Percentiles rank a stretch among this genome's conserved stretches.
Conservation (phyloP, 2,888 invertebrate species). For the Heteromyza rotundicornis region DNA sequence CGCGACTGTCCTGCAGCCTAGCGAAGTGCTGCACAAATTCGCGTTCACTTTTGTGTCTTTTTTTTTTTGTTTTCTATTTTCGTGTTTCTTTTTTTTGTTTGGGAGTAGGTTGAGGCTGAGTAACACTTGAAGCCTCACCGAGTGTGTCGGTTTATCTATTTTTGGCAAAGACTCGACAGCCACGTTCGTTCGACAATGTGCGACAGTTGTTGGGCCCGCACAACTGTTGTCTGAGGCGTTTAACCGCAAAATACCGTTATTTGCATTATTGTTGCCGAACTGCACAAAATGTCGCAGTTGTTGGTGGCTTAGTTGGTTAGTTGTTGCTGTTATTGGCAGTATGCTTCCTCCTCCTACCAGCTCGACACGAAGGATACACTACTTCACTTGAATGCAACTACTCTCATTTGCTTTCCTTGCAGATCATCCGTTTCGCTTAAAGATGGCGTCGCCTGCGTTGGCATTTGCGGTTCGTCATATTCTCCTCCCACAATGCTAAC, state of each 20-base stretch:
- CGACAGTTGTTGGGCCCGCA: constrained; percentile 5
- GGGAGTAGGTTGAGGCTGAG: not conserved
- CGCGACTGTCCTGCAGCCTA: not conserved
- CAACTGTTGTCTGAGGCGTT: constrained; percentile 21
- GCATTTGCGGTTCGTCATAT: constrained; percentile 26
- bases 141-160: too few relatives aligned
- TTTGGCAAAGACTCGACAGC: constrained; percentile 14
- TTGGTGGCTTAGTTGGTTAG: not conserved
- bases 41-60: not conserved
- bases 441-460: constrained; percentile 29
- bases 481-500: constrained; percentile 36
- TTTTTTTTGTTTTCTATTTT: not conserved
- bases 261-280: constrained; percentile 22
- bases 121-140: not conserved
- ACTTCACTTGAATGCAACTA: too few relatives aligned
- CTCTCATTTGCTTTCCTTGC: not conserved
- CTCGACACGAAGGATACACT: not conserved
- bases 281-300: constrained; percentile 7
- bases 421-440: constrained; percentile 27
- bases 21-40: too few relatives aligned
- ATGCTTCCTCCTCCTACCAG: constrained; percentile 7
- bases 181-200: constrained; percentile 15
- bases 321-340: constrained; percentile 13
- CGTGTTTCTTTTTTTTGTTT: not conserved
- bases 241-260: constrained; percentile 37